A percentile compares a stretch with the other conserved stretches of the same genome.
phyloP scores from a whole-genome alignment of 1,140 invertebrate species.

The Mercenaria mercenaria region DNA sequence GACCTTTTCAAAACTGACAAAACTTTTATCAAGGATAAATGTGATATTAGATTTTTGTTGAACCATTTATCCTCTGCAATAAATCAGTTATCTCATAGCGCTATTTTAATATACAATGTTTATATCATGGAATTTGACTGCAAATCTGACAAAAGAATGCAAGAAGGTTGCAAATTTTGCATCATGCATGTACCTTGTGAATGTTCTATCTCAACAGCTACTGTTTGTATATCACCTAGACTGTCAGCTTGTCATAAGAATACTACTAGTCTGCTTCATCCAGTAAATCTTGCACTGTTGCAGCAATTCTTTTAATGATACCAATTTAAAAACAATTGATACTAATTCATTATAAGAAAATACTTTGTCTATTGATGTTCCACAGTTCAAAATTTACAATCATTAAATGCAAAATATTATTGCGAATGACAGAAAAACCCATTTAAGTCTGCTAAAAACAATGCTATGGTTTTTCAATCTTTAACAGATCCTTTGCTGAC shows the following conservation, averaged over 20 bases:
- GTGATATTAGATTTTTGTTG: constrained; percentile 7
- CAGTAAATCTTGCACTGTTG: background rate
- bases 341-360: background rate
- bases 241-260: constrained; percentile 4
- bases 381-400: background rate
- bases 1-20: background rate
- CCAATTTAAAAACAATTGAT: too few species aligned
- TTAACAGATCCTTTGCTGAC: too few species aligned
- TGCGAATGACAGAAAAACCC: background rate
- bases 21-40: background rate
- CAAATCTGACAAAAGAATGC: background rate
- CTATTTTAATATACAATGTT: background rate
- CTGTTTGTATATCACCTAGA: background rate
- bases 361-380: background rate
- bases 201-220: background rate
- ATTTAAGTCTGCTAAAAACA: background rate
- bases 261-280: background rate
- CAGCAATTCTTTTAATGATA: too few species aligned
- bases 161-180: constrained; percentile 8
- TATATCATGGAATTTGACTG: background rate
- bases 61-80: background rate
- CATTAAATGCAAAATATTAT: background rate
- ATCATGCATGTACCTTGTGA: background rate
- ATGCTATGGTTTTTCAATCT: background rate
- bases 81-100: background rate